Base-by-base conservation (phyloP, 1,140 invertebrate genomes). In the Thrips palmi region DNA sequence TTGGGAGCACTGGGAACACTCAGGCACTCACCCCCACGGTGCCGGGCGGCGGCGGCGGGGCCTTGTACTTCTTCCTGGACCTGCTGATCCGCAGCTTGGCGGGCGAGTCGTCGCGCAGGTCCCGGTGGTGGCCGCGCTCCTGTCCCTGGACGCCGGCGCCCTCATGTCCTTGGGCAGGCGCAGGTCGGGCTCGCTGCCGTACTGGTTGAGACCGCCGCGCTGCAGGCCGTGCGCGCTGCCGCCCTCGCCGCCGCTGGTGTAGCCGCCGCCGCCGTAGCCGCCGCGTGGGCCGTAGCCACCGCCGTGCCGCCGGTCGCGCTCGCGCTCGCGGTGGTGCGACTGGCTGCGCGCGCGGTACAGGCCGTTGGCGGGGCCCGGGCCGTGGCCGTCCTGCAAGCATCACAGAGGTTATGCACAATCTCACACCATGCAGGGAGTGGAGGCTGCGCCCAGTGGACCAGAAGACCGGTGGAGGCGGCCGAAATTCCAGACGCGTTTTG, bases 101-200 rank as follows among this genome's bases (percentile, higher is more conserved):
- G 7, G 57, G 53, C 43, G 52, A 56, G 30, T 59, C 52, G 40
- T 49, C 49, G 23, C 45, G 15, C 22, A 32, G 43, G 18, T 46
- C 30, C 10, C 35, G 23, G 24, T 42, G 40, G 31, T 29, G 31
- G 4, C 20, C 30, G 4, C 33, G 41, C 6, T 19, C 24, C n/a
- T 15, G 41, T 10, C n/a, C 25, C 11, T 35, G 39, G 22, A 17
- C 29, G 42, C 35, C 30, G 29, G 33, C 47, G 40, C 21, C 27
- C 30, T 47, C 17, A 45, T 39, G 5, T 36, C 41, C 32, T 39
- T 40, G 4, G 50, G 49, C 29, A 54, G 60, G 14, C 65, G 49
- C 4, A 81, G 52, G 52, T 82, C 75, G 5, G 77, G 77, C 52
- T 79, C 77, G 32, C 76, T 79, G 11, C 69, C 75, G 51, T 74